Percentiles rank a stretch among this genome's conserved stretches.
Conservation (phyloP, 2,888 invertebrate genomes). For the Drosophila rellima region DNA sequence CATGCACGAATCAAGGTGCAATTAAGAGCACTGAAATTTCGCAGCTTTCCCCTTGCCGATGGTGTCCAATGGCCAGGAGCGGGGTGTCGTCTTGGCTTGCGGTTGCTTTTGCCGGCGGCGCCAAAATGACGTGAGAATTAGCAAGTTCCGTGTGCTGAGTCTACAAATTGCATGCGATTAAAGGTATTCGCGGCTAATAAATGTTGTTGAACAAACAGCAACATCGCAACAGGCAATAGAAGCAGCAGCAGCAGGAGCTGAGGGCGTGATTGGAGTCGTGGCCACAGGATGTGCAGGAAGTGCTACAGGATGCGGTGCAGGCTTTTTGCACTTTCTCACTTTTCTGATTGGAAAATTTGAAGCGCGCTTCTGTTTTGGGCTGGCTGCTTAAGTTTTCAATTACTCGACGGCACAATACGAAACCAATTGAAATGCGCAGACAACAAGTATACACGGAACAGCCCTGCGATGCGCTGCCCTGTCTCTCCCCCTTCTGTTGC, state of each 20-base stretch:
- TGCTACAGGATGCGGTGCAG: conserved; percentile 31
- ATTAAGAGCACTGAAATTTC: conserved; percentile 63
- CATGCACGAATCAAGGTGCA: conserved; percentile 75
- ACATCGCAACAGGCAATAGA: conserved; percentile 3
- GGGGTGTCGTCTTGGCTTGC: conserved; percentile 8
- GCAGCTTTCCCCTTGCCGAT: conserved; percentile 1
- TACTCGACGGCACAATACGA: conserved; percentile 68
- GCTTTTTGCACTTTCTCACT: conserved; percentile 40
- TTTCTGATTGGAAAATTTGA: conserved; percentile 68
- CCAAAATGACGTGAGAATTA: conserved; percentile 75
- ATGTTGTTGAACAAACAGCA: conserved; percentile 74
- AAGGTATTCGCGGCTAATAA: conserved; percentile 78
- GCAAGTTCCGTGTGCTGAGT: conserved; percentile 63
- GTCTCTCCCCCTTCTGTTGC: not conserved
- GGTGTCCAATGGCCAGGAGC: not conserved
- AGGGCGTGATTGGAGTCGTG: conserved; percentile 27
- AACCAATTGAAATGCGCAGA: conserved; percentile 67
- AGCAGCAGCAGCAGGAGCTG: not conserved
- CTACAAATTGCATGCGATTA: conserved; percentile 81
- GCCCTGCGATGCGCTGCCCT: conserved; percentile 1
- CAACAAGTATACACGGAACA: conserved; percentile 40
- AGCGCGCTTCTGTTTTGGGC: conserved; percentile 47
- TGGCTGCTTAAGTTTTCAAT: conserved; percentile 76
- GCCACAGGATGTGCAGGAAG: conserved; percentile 60
- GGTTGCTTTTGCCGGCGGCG: conserved; percentile 25